phyloP scores from a whole-genome alignment of 1,140 invertebrate species.

The Maconellicoccus hirsutus region DNA sequence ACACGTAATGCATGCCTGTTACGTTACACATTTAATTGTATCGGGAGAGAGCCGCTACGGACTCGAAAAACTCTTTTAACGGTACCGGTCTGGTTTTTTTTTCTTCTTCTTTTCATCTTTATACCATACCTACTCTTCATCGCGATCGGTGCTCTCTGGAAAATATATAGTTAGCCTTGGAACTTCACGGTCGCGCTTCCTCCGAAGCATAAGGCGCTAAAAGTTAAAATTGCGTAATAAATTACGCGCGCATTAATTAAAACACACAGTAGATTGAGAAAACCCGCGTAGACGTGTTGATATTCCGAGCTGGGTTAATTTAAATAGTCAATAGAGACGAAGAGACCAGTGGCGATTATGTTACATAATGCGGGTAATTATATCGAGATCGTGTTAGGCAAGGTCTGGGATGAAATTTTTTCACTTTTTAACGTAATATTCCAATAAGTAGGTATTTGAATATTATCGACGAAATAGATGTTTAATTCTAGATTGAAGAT shows the following conservation, averaged over 20 bases:
- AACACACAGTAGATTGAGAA: neutral
- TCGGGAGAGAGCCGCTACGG: neutral
- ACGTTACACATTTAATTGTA: slow-evolving; percentile 5
- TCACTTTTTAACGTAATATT: neutral
- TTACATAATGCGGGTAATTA: slow-evolving; percentile 22
- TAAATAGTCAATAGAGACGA: neutral
- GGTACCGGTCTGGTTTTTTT: neutral
- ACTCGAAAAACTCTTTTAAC: neutral
- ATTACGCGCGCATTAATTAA: slow-evolving; percentile 16
- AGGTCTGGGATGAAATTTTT: slow-evolving; percentile 13
- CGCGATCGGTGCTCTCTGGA: too few relatives aligned
- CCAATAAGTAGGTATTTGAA: neutral
- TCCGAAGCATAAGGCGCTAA: slow-evolving; percentile 10
- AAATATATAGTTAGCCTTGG: neutral
- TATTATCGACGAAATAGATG: neutral
- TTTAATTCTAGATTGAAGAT: neutral
- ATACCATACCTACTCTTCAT: too few relatives aligned
- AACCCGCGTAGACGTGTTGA: slow-evolving; percentile 5
- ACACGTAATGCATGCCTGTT: neutral
- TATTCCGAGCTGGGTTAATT: neutral
- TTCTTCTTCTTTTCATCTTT: too few relatives aligned
- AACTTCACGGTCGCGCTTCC: neutral
- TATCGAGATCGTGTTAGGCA: slow-evolving; percentile 13
- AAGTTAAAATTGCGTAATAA: slow-evolving; percentile 13
- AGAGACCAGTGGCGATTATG: slow-evolving; percentile 19